Conservation (phyloP, 2,113 vertebrate species). For the Phycodurus eques region DNA sequence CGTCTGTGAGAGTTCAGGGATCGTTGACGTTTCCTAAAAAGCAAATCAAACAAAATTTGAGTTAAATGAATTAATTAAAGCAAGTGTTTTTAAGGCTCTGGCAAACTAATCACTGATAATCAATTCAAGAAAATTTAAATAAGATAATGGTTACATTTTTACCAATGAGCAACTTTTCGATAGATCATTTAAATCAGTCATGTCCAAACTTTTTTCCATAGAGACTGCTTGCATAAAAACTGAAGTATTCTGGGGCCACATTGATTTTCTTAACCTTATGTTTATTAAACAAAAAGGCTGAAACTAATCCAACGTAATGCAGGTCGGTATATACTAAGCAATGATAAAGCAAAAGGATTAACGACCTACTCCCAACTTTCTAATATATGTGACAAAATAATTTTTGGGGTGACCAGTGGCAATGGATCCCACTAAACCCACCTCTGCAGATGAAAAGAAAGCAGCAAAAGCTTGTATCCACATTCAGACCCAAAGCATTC, state of each 20-base stretch:
- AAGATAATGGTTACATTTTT: no score
- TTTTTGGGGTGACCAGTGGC: neutral
- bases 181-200: neutral
- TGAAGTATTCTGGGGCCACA: neutral
- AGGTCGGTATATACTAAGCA: neutral
- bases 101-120: neutral
- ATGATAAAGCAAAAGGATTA: neutral
- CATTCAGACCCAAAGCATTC: neutral
- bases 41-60: neutral
- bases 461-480: neutral
- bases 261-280: neutral
- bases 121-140: neutral
- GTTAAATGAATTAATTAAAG: neutral
- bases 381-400: neutral
- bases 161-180: no score
- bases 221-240: neutral
- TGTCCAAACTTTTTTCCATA: neutral
- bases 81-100: neutral
- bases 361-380: neutral
- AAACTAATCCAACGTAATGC: neutral
- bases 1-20: neutral
- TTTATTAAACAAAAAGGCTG: neutral
- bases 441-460: neutral
- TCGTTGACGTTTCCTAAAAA: neutral
- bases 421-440: neutral